Evolutionary conservation across 2,113 vertebrate genomes (phyloP).

Genomic region (Nerophis ophidion): DNA sequence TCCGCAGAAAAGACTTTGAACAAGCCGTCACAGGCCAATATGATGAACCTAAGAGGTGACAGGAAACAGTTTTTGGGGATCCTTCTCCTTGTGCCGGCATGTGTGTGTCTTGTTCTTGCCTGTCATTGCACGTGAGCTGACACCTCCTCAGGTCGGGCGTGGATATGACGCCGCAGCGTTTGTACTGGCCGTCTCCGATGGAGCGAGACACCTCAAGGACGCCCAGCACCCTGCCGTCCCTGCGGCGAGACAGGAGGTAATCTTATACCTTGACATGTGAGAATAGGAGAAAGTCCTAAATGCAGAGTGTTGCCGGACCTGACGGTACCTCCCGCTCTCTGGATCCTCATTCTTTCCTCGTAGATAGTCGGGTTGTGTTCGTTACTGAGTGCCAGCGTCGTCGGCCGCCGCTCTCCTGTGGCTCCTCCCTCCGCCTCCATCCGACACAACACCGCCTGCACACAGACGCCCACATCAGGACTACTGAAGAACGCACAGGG

Average conservation of each 20-base stretch:
- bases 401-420: slow-evolving; percentile 66
- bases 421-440: slow-evolving; percentile 65
- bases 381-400: slow-evolving; percentile 86
- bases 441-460: slow-evolving; percentile 88
- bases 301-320: slow-evolving; percentile 67
- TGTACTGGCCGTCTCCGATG: slow-evolving; percentile 95
- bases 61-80: neutral
- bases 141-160: slow-evolving; percentile 88
- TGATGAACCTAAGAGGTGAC: slow-evolving; percentile 77
- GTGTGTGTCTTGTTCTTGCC: slow-evolving; percentile 55
- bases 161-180: slow-evolving; percentile 89
- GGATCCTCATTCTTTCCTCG: slow-evolving; percentile 94
- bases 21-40: slow-evolving; percentile 92
- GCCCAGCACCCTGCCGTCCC: slow-evolving; percentile 88
- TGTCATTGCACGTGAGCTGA: slow-evolving; percentile 83
- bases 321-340: slow-evolving; percentile 91
- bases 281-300: too few relatives aligned
- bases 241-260: slow-evolving; percentile 37
- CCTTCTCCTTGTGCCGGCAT: neutral
- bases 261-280: neutral
- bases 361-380: slow-evolving; percentile 96
- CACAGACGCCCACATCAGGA: slow-evolving; percentile 4
- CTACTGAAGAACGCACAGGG: neutral
- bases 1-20: slow-evolving; percentile 96
- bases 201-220: slow-evolving; percentile 95